Evolutionary conservation across 1,140 invertebrate genomes (phyloP), one percentile per base, ranked within the genome.

Genomic region (Chelonus insularis): DNA sequence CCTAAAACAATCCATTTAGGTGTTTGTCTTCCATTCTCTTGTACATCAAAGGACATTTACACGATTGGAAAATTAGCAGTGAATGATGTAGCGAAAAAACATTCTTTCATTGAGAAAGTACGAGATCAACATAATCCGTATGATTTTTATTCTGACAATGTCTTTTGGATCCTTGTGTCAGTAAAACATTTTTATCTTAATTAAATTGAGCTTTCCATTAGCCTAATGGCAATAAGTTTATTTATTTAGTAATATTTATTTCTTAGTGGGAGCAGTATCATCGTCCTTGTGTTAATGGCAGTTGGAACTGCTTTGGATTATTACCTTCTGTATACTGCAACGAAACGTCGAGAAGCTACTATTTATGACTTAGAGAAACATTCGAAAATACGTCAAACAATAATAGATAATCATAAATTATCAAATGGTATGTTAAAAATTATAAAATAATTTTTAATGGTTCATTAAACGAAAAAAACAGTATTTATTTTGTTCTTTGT

Each of bases 131-230:
- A 87, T 60, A 82, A 86, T 60, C 76, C 77, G 55, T 93, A 90
- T 68, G 78, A 86, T 52, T 86, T 91, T 67, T 85, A 83, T 62
- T 64, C 81, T 7, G 91, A 93, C 71, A 82, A 82, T 1, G 87
- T 89, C 1, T 92, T 92, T 77, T 87, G 86, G 76, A 83, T 86
- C 39, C 70, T 93, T 34, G 78, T 87, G 90, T 93, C 77, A 88
- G 86, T 78, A 32, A 25, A 21, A n/a, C 1, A 9, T 23, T 20
- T 20, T 34, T 50, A 25, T 57, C 39, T 18, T 34, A 21, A 14
- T n/a, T n/a, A n/a, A n/a, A n/a, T n/a, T n/a, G n/a, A n/a, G n/a
- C n/a, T n/a, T n/a, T n/a, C n/a, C n/a, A n/a, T n/a, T n/a, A n/a
- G n/a, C n/a, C n/a, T n/a, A n/a, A n/a, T n/a, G n/a, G n/a, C n/a